Percentiles rank a stretch among this genome's conserved stretches.
Evolutionary conservation across 1,140 invertebrate genomes (phyloP).

Genomic region (Drosophila orosa): DNA sequence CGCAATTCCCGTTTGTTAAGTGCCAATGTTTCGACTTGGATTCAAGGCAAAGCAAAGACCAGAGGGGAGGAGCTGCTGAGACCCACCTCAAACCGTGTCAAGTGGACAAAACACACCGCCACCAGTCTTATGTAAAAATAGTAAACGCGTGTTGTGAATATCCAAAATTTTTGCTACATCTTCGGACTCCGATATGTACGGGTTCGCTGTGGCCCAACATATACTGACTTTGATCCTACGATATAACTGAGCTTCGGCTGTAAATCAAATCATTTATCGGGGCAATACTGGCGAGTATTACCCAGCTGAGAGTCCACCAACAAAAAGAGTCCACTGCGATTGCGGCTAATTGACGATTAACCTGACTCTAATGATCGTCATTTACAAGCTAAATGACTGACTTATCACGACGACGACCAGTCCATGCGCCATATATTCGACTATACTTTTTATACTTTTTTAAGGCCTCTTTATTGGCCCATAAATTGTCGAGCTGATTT

Average conservation of each 20-base stretch:
- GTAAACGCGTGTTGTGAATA: constrained; percentile 28
- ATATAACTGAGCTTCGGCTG: constrained; percentile 3
- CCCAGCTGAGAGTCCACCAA: constrained; percentile 17
- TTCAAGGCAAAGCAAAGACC: constrained; percentile 17
- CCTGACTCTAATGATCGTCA: constrained; percentile 59
- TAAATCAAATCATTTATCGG: constrained; percentile 70
- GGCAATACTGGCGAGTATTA: constrained; percentile 11
- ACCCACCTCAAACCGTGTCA: constrained; percentile 51
- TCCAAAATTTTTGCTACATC: constrained; percentile 19
- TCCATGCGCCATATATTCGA: constrained; percentile 47
- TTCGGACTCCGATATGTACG: too few relatives aligned
- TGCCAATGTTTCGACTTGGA: constrained; percentile 6
- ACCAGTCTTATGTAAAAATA: constrained; percentile 45
- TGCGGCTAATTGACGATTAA: constrained; percentile 71
- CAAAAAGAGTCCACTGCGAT: constrained; percentile 34
- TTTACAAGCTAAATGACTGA: constrained; percentile 40
- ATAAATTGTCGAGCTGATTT: constrained; percentile 73
- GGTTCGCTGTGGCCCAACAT: constrained; percentile 1
- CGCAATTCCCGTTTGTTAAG: constrained; percentile 11
- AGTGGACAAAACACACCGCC: constrained; percentile 36
- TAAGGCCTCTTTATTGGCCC: constrained; percentile 31
- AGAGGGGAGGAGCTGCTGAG: constrained; percentile 10
- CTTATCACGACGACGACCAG: constrained; percentile 56
- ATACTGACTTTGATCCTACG: constrained; percentile 22
- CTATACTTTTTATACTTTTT: constrained; percentile 47